These are phyloP conservation scores for Brachyopa scutellaris DNA, from an alignment of 2,888 invertebrate genomes.

Conservation along the genomic window DNA sequence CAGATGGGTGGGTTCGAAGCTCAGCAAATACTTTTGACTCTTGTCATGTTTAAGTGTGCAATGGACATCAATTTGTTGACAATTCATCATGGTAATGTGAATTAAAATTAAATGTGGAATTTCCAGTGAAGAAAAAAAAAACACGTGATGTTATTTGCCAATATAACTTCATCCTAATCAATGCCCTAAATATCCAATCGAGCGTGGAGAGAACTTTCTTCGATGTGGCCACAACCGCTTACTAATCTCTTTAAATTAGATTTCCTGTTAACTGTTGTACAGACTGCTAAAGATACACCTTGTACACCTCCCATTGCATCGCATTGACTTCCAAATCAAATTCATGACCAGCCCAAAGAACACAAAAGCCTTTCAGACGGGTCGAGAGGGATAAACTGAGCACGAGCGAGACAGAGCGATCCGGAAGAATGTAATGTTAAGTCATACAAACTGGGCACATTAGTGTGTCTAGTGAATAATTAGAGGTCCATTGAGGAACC, in stretches of 20 bases:
- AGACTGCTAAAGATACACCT: conserved; percentile 58
- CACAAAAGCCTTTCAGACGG: conserved; percentile 31
- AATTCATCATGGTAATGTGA: conserved; percentile 21
- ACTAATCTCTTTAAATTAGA: conserved; percentile 71
- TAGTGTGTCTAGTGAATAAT: conserved; percentile 69
- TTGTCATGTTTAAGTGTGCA: conserved; percentile 24
- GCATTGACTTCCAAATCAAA: conserved; percentile 51
- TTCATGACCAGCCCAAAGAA: conserved; percentile 35
- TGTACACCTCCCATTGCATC: conserved; percentile 14
- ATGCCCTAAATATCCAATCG: conserved; percentile 62
- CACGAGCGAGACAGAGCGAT: background rate
- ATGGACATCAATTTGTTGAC: conserved; percentile 29
- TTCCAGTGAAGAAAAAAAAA: too few relatives aligned
- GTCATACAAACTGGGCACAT: conserved; percentile 60
- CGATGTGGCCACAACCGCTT: conserved; percentile 49
- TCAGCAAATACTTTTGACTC: background rate
- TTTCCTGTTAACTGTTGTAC: conserved; percentile 71
- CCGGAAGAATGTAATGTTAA: conserved; percentile 40
- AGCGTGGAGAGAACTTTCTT: conserved; percentile 62
- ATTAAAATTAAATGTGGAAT: conserved; percentile 17
- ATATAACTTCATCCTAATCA: too few relatives aligned
- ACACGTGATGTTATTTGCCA: too few relatives aligned
- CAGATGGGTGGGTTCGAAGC: conserved; percentile 35
- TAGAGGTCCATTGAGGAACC: conserved; percentile 65
- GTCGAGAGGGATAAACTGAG: too few relatives aligned